A percentile compares a stretch with the other conserved stretches of the same genome.
Evolutionary conservation across 1,140 invertebrate genomes (phyloP).

Genomic region (Bombus affinis): DNA sequence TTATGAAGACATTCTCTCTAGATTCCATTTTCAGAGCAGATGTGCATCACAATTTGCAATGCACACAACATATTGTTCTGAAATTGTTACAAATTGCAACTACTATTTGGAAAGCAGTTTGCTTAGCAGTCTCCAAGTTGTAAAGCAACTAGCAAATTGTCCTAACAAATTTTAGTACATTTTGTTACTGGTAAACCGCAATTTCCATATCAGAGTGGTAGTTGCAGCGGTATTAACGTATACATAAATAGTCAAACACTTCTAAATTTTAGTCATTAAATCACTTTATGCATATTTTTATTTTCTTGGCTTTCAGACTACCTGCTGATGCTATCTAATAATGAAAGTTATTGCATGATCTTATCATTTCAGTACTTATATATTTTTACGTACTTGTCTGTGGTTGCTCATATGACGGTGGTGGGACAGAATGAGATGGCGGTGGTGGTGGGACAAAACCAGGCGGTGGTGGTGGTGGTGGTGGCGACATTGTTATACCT

Average conservation of each 20-base stretch:
- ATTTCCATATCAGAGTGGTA: not conserved
- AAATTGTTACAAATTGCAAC: not conserved
- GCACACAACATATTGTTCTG: too few species aligned
- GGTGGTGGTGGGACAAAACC: constrained; percentile 57
- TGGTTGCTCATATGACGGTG: not conserved
- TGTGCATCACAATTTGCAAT: too few species aligned
- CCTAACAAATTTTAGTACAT: not conserved
- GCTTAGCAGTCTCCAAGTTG: not conserved
- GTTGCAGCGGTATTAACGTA: not conserved
- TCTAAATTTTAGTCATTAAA: not conserved
- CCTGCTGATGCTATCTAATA: not conserved
- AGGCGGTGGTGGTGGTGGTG: constrained; percentile 47
- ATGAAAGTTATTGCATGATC: not conserved
- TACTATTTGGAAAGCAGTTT: not conserved
- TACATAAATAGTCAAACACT: not conserved
- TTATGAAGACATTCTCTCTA: not conserved
- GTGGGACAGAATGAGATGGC: constrained; percentile 51
- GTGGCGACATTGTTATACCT: constrained; percentile 9
- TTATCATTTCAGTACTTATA: not conserved
- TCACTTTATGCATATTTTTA: not conserved
- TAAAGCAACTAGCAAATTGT: not conserved
- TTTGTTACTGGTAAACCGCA: not conserved
- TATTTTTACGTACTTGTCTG: constrained; percentile 19
- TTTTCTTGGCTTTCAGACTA: not conserved
- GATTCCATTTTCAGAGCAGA: not conserved